phyloP scores from a whole-genome alignment of 1,140 invertebrate species.

The Drosophila prosaltans region DNA sequence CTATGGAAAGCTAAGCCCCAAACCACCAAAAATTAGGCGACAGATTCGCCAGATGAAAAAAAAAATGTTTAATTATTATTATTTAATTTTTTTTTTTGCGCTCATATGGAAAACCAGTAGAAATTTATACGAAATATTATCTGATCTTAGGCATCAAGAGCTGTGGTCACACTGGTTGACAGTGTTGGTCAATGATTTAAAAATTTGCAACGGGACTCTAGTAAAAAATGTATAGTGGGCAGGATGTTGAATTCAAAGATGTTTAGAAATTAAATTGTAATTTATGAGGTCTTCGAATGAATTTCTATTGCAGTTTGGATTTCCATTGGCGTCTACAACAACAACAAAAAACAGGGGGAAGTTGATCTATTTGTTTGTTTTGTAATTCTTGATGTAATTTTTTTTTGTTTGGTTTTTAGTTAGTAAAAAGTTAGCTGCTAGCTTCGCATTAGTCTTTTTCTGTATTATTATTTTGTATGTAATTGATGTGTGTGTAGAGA shows the following conservation, averaged over 20 bases:
- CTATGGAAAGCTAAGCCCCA: conserved; percentile 78
- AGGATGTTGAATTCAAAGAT: too few relatives aligned
- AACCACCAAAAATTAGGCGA: conserved; percentile 70
- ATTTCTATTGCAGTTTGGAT: not conserved
- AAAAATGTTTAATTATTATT: conserved; percentile 12
- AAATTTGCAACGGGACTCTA: not conserved
- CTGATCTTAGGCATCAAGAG: too few relatives aligned
- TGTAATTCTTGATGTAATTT: conserved; percentile 25
- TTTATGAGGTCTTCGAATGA: too few relatives aligned
- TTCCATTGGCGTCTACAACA: conserved; percentile 51
- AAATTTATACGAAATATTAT: conserved; percentile 14
- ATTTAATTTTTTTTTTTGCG: conserved; percentile 28
- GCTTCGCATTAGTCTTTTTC: conserved; percentile 73
- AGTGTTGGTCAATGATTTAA: not conserved
- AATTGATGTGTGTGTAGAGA: conserved; percentile 46
- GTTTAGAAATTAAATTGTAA: too few relatives aligned
- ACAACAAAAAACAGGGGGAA: not conserved
- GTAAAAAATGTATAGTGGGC: too few relatives aligned
- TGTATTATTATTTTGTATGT: conserved; percentile 53
- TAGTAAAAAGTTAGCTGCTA: conserved; percentile 69
- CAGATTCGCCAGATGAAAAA: conserved; percentile 22
- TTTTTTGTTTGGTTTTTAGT: conserved; percentile 41
- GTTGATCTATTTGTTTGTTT: conserved; percentile 27
- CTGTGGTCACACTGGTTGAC: not conserved
- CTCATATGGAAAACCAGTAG: conserved; percentile 29